A percentile compares a stretch with the other conserved stretches of the same genome.
Conservation (phyloP, 1,140 invertebrate genomes). For the Prorops nasuta region DNA sequence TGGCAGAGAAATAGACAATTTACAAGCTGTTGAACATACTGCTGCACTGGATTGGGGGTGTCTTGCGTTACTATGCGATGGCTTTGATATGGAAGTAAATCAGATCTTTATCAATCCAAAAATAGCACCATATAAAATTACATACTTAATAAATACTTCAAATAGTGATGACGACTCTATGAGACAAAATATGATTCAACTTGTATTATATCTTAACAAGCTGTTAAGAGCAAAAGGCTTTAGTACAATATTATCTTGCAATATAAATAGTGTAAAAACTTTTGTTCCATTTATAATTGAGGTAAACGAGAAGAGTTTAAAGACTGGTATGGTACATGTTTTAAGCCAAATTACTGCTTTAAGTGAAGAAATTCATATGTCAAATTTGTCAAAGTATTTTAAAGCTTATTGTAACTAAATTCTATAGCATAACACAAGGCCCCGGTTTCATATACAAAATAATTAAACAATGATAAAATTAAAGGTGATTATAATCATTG, state of each 20-base stretch:
- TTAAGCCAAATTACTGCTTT: conserved; percentile 72
- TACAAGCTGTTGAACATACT: conserved; percentile 56
- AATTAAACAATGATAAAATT: no score
- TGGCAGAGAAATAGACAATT: conserved; percentile 35
- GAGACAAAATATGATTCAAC: conserved; percentile 40
- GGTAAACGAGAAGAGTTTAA: conserved; percentile 64
- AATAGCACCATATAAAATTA: conserved; percentile 72
- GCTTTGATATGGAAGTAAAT: conserved; percentile 48
- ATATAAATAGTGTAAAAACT: conserved; percentile 31
- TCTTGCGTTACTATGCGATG: conserved; percentile 65
- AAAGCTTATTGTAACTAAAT: no score
- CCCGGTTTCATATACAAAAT: no score
- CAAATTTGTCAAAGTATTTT: conserved; percentile 53
- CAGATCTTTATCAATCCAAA: conserved; percentile 66
- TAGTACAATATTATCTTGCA: conserved; percentile 37
- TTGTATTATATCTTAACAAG: conserved; percentile 50
- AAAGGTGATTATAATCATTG: no score
- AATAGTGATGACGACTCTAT: conserved; percentile 26
- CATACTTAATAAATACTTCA: conserved; percentile 49
- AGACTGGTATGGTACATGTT: conserved; percentile 70
- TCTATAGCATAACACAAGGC: no score
- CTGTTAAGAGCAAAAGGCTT: conserved; percentile 44
- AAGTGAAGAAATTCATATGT: conserved; percentile 57
- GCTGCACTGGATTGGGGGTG: conserved; percentile 61
- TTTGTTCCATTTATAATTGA: conserved; percentile 70